Conservation (phyloP, 2,797 vertebrate species). For the Setipinna tenuifilis region DNA sequence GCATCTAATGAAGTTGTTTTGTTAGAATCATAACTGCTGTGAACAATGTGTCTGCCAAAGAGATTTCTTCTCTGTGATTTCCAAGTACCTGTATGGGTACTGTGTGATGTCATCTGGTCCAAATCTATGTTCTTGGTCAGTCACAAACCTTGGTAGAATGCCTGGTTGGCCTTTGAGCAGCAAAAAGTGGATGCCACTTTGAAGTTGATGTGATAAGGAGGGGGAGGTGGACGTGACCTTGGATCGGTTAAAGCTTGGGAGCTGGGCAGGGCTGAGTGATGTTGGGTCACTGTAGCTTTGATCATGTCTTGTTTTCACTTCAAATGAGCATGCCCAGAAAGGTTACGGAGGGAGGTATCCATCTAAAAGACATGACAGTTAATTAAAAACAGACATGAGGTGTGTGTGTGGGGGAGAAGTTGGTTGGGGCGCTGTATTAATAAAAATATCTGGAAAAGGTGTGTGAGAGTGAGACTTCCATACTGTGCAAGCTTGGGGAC, state of each 20-base stretch:
- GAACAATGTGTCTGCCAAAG: background rate
- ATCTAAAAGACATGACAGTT: conserved; percentile 18
- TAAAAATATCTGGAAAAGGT: background rate
- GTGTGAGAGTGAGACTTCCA: conserved; percentile 25
- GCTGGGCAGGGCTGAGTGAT: conserved; percentile 2
- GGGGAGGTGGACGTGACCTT: background rate
- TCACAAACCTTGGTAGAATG: background rate
- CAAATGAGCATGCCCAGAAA: background rate
- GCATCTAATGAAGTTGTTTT: background rate
- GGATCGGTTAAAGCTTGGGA: background rate
- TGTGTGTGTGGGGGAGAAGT: conserved; percentile 12
- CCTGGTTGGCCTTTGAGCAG: background rate
- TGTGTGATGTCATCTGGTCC: background rate
- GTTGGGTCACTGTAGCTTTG: conserved; percentile 25
- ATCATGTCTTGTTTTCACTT: background rate
- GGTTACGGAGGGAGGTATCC: background rate
- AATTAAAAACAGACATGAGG: background rate
- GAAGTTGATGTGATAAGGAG: background rate
- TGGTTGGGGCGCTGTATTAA: background rate
- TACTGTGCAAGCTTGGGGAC: background rate
- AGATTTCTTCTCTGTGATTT: background rate
- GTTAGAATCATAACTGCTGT: background rate
- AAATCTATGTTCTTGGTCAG: background rate
- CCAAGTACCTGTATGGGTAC: background rate
- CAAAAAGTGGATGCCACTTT: background rate